These are phyloP conservation scores for Origma solitaria DNA, from an alignment of 2,113 vertebrate species.

Conservation along the genomic window DNA sequence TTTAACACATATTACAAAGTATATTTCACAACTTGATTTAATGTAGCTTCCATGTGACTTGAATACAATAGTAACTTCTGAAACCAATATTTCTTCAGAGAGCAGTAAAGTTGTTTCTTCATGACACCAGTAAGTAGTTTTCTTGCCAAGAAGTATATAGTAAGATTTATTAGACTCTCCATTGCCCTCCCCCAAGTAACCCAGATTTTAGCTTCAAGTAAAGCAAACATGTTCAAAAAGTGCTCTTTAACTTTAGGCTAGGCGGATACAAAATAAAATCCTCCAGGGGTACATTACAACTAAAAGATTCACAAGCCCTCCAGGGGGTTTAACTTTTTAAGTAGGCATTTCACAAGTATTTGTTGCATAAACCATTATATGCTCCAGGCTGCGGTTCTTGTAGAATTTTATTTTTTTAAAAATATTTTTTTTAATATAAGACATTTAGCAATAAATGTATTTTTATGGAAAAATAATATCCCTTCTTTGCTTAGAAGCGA, in stretches of 20 bases:
- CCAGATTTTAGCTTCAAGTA: slow-evolving; percentile 71
- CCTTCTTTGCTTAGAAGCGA: background rate
- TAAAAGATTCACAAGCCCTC: slow-evolving; percentile 38
- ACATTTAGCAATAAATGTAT: background rate
- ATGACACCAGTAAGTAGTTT: slow-evolving; percentile 70
- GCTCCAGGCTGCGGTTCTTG: slow-evolving; percentile 19
- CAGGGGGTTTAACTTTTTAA: slow-evolving; percentile 46
- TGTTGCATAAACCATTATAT: slow-evolving; percentile 30
- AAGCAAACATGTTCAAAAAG: slow-evolving; percentile 68
- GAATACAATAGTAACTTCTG: slow-evolving; percentile 77
- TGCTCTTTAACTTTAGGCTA: slow-evolving; percentile 54
- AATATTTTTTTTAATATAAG: background rate
- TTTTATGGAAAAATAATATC: slow-evolving; percentile 25
- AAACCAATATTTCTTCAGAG: slow-evolving; percentile 70
- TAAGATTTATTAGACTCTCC: slow-evolving; percentile 74
- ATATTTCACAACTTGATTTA: slow-evolving; percentile 74
- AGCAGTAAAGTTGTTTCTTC: slow-evolving; percentile 73
- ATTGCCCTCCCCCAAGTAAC: slow-evolving; percentile 70
- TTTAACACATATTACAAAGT: slow-evolving; percentile 45
- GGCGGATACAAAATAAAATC: slow-evolving; percentile 46
- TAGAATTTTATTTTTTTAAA: background rate
- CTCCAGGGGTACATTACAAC: slow-evolving; percentile 35
- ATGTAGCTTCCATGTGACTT: slow-evolving; percentile 67
- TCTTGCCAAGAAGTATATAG: slow-evolving; percentile 71
- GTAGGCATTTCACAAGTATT: slow-evolving; percentile 39